Evolutionary conservation across 2,888 invertebrate genomes (phyloP).

Genomic region (Diarsia brunnea): DNA sequence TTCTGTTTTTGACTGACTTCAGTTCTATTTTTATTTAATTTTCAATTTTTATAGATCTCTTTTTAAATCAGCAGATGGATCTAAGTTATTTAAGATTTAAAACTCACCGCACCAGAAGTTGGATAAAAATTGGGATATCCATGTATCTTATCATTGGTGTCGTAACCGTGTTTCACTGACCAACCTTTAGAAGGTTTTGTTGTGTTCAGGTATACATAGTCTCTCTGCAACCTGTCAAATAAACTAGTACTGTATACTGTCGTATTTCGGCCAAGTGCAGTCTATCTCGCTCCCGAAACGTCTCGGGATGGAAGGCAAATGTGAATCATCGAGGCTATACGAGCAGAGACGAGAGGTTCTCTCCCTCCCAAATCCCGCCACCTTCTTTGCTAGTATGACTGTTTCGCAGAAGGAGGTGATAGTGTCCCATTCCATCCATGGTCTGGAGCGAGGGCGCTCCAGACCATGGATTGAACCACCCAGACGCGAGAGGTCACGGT

Average conservation of each 20-base stretch:
- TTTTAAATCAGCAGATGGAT: neutral
- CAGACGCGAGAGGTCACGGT: no score
- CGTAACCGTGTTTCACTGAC: slow-evolving; percentile 69
- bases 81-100: neutral
- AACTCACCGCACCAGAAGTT: slow-evolving; percentile 71
- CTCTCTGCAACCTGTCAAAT: slow-evolving; percentile 63
- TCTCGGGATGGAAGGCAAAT: neutral
- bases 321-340: neutral
- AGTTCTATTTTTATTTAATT: no score
- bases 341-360: neutral
- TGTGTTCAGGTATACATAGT: slow-evolving; percentile 67
- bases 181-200: slow-evolving; percentile 58
- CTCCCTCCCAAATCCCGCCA: no score
- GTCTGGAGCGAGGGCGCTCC: no score
- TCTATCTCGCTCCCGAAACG: neutral
- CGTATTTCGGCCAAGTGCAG: neutral
- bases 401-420: no score
- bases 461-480: no score
- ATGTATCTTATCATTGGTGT: neutral
- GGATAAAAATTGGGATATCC: slow-evolving; percentile 65
- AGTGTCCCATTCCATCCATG: no score
- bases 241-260: neutral
- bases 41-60: neutral
- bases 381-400: no score
- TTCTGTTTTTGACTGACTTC: neutral